A percentile compares a stretch with the other conserved stretches of the same genome.
These are phyloP conservation scores for Arbacia lixula DNA, from an alignment of 53 echinoderm and acorn worm genomes.

Conservation along the genomic window DNA sequence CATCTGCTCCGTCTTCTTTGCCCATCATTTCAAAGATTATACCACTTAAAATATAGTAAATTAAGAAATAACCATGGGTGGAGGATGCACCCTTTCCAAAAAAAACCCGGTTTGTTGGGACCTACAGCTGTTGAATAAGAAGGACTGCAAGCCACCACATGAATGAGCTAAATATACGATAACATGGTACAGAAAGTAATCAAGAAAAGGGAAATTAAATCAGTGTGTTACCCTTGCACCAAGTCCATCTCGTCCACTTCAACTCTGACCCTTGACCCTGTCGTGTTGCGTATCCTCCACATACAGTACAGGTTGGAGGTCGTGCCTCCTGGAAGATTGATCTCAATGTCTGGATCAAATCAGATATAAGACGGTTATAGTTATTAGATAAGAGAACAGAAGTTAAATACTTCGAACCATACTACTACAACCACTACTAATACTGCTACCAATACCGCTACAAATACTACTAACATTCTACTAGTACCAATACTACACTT, in stretches of 20 bases:
- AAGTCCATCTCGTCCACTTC: neutral
- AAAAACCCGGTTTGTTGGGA: too few relatives aligned
- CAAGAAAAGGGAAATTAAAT: too few relatives aligned
- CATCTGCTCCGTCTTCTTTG: too few relatives aligned
- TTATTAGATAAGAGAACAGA: neutral
- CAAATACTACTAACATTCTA: neutral
- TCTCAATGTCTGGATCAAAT: neutral
- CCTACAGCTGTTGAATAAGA: too few relatives aligned
- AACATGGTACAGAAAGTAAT: too few relatives aligned
- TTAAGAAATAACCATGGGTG: too few relatives aligned
- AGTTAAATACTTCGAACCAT: neutral
- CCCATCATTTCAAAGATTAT: too few relatives aligned
- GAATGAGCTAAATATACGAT: too few relatives aligned
- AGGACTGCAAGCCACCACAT: too few relatives aligned
- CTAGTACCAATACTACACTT: neutral
- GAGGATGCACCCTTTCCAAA: too few relatives aligned
- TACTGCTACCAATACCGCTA: neutral
- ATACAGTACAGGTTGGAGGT: constrained; percentile 14
- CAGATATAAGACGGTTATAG: neutral
- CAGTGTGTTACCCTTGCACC: too few relatives aligned
- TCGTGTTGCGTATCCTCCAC: constrained; percentile 12
- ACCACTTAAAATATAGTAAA: too few relatives aligned
- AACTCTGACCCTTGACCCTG: neutral
- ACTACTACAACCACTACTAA: neutral
- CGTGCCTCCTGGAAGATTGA: constrained; percentile 13